These are phyloP conservation scores for Therioaphis trifolii DNA, from an alignment of 2,888 invertebrate genomes.

Conservation along the genomic window DNA sequence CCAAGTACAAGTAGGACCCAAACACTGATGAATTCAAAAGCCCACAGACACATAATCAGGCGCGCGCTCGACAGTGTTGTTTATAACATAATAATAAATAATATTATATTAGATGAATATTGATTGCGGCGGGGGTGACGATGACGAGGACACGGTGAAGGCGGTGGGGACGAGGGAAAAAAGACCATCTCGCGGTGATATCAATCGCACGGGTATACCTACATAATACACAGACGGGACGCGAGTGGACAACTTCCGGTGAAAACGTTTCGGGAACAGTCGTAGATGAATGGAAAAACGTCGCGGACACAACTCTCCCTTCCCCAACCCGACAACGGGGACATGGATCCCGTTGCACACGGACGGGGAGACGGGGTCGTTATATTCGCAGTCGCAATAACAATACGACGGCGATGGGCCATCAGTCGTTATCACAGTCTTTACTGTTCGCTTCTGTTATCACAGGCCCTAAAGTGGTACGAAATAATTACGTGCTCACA, in stretches of 20 bases:
- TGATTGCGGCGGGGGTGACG: neutral
- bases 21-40: neutral
- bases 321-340: too few relatives aligned
- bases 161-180: neutral
- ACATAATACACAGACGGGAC: neutral
- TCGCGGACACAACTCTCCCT: too few relatives aligned
- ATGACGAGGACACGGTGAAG: neutral
- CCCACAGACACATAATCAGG: neutral
- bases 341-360: neutral
- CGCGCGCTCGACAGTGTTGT: neutral
- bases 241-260: neutral
- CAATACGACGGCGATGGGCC: neutral
- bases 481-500: constrained; percentile 18
- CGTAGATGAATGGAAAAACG: neutral
- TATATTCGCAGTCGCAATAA: neutral
- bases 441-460: constrained; percentile 29
- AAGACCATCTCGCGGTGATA: too few relatives aligned
- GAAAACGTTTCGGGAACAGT: neutral
- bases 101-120: constrained; percentile 18
- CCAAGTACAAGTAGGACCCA: too few relatives aligned
- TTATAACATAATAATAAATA: neutral
- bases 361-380: neutral
- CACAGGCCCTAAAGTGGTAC: constrained; percentile 24
- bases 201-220: neutral
- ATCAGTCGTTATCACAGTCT: constrained; percentile 37